phyloP scores from a whole-genome alignment of 2,888 invertebrate genomes.

The Diarsia brunnea region DNA sequence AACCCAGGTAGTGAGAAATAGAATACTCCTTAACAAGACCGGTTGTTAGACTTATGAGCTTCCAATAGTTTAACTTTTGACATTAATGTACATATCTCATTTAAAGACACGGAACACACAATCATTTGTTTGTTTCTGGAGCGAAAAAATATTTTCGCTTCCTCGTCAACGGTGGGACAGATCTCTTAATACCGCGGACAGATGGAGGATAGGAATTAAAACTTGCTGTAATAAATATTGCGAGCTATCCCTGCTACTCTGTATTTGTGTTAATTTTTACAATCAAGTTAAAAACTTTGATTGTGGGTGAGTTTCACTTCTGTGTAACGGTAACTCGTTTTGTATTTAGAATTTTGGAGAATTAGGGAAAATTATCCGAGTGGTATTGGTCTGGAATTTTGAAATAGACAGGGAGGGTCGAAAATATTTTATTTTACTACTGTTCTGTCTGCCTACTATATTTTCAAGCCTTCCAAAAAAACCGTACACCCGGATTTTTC shows the following conservation, averaged over 20 bases:
- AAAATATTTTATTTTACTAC: too few species aligned
- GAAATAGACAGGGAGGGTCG: not conserved
- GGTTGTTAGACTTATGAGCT: too few species aligned
- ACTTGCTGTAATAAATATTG: conserved; percentile 64
- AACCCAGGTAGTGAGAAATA: too few species aligned
- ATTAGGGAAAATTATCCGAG: not conserved
- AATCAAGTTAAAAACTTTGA: conserved; percentile 61
- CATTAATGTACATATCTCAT: too few species aligned
- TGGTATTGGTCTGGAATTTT: not conserved
- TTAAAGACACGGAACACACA: not conserved
- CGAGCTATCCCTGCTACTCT: conserved; percentile 42
- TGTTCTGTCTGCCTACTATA: not conserved
- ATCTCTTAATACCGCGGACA: conserved; percentile 39
- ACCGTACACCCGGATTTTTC: not conserved
- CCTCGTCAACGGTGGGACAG: not conserved
- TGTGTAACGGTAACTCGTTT: conserved; percentile 25
- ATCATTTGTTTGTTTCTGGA: not conserved
- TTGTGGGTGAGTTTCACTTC: conserved; percentile 33
- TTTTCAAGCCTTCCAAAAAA: not conserved
- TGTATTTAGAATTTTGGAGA: conserved; percentile 1
- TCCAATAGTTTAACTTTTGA: too few species aligned
- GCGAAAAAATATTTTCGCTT: not conserved
- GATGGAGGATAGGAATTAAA: conserved; percentile 54
- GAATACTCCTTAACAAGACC: too few species aligned
- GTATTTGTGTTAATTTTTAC: conserved; percentile 54